A percentile compares a stretch with the other conserved stretches of the same genome.
phyloP scores from a whole-genome alignment of 2,797 vertebrate genomes.

The Glyptemys insculpta region DNA sequence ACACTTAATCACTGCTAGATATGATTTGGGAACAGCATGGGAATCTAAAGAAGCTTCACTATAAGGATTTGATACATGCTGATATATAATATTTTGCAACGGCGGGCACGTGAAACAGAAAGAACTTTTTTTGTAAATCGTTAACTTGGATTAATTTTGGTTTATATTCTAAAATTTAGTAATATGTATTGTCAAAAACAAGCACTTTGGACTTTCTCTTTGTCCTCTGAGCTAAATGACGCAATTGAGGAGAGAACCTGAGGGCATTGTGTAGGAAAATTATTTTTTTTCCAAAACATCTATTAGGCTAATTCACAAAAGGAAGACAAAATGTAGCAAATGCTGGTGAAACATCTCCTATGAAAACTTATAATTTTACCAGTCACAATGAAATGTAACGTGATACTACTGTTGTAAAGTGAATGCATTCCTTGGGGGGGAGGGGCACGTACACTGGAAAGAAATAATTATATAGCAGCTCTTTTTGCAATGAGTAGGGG shows the following conservation, averaged over 20 bases:
- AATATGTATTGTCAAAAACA: not conserved
- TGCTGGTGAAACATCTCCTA: not conserved
- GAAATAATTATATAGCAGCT: not conserved
- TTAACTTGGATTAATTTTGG: not conserved
- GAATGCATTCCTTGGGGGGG: not conserved
- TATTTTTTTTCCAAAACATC: not conserved
- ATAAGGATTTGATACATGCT: accelerated
- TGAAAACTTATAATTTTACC: not conserved
- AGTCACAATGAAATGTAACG: not conserved
- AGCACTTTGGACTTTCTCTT: not conserved
- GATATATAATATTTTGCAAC: not conserved
- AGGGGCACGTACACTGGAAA: not conserved
- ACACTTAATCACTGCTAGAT: not conserved
- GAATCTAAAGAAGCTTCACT: not conserved
- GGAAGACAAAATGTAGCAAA: not conserved
- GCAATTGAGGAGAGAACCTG: not conserved
- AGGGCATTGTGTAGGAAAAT: not conserved
- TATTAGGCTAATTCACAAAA: not conserved
- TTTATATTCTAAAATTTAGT: not conserved
- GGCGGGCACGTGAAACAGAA: not conserved
- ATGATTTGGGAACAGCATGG: not conserved
- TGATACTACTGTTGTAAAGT: not conserved
- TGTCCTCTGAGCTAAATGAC: not conserved
- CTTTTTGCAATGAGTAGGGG: not conserved
- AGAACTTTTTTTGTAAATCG: not conserved